These are phyloP conservation scores for Candidula unifasciata DNA, from an alignment of 2,888 invertebrate species.

Conservation along the genomic window DNA sequence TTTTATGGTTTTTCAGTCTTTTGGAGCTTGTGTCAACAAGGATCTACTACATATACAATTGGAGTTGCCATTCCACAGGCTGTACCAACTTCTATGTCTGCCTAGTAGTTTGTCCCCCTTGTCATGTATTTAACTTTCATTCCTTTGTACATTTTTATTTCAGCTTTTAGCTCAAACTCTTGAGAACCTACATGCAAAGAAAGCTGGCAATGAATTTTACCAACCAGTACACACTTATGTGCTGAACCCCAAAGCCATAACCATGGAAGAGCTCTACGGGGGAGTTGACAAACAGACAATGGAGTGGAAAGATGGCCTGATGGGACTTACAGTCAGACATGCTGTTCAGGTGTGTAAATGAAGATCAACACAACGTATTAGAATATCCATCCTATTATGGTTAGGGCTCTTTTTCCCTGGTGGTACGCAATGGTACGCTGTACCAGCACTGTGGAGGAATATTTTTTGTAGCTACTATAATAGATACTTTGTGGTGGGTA, in stretches of 20 bases:
- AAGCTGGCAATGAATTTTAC: constrained; percentile 81
- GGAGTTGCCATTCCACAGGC: too few species aligned
- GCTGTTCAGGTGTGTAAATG: constrained; percentile 80
- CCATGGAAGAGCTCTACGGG: constrained; percentile 92
- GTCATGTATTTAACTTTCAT: too few species aligned
- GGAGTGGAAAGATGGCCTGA: constrained; percentile 93
- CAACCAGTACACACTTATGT: constrained; percentile 87
- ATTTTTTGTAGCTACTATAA: not conserved
- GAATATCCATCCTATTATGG: too few species aligned
- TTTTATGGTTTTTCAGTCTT: too few species aligned
- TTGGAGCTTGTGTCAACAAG: too few species aligned
- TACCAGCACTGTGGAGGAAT: too few species aligned
- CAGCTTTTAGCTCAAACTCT: constrained; percentile 86
- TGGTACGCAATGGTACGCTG: too few species aligned
- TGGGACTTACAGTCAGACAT: constrained; percentile 84
- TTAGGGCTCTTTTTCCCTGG: too few species aligned
- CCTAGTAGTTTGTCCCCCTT: too few species aligned
- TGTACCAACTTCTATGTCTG: too few species aligned
- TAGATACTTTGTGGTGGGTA: too few species aligned
- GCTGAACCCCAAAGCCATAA: constrained; percentile 92
- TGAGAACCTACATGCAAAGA: constrained; percentile 83
- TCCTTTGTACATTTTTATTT: constrained; percentile 21
- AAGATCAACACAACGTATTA: not conserved
- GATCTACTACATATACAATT: too few species aligned
- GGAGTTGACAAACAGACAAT: constrained; percentile 89